Base-by-base conservation (phyloP, 2,113 vertebrate species). In the Myotis davidii region DNA sequence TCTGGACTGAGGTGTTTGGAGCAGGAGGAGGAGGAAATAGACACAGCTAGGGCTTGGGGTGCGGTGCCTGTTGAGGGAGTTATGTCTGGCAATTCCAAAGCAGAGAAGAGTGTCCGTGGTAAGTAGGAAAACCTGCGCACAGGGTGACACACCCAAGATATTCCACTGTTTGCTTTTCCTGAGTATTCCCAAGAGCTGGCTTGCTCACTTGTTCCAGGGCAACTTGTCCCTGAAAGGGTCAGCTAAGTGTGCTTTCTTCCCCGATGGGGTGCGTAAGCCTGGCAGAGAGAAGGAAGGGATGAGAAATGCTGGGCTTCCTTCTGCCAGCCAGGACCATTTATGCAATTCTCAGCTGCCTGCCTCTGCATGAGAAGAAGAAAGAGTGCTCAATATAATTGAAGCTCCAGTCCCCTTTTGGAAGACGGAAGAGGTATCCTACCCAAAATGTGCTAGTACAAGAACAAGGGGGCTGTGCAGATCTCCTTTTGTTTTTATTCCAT, bases 151-250 rank as follows among this genome's bases (percentile, higher is more conserved):
- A 52, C 50, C 59, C 84, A 48, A n/a, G 10, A 14, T 56, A 48
- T 39, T 87, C 72, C 70, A 37, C 79, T 18, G 10, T 77, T 70
- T 70, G 27, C 37, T 74, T 94, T 97, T 83, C 50, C 37, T 9
- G 70, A 50, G 10, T 91, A 7, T 65, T 95, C 54, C 86, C 70
- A 54, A 32, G 74, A 67, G 70, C 64, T 77, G 59, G 45, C 64
- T 61, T 59, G 84, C 87, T 91, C 84, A 39, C 39, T 91, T 65
- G 64, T 93, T 72, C 50, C 56, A 91, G 84, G 93, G 74, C 37
- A 67, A 37, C 65, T 84, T 93, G 74, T 84, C 76, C 84, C 65
- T 85, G 50, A 91, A 86, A 93, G 50, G 70, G n/a, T 93, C 64
- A 56, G 61, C 20, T 84, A 70, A 76, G 14, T 84, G 79, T 59